Evolutionary conservation across 1,140 invertebrate genomes (phyloP), one percentile per base, ranked within the genome.

Genomic region (Ceratina calcarata): DNA sequence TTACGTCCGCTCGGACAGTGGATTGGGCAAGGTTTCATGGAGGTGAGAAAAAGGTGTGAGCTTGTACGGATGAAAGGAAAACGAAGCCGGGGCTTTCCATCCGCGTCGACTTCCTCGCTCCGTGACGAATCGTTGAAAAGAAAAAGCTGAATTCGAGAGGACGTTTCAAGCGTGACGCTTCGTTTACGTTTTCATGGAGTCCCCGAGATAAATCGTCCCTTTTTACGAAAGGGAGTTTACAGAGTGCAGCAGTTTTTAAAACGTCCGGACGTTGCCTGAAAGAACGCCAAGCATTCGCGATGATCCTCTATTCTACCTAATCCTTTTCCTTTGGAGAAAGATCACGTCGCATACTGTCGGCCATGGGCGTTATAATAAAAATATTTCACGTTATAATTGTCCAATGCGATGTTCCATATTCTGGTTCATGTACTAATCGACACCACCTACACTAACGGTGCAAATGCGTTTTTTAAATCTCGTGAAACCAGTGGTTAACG

Each of bases 121-220:
- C 70, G 57, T 27, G 70, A 62, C 58, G 70, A 72, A 61, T 62
- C 37, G 58, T 45, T 64, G 60, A 62, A 73, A 27, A 62, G 58
- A 45, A 45, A 27, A 61, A 32, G 16, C 37, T 62, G 27, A 73
- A 64, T 62, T 73, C 71, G 6, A 73, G 37, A 27, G 58, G 12
- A 62, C 45, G 37, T 53, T 49, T 15, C 58, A 15, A 22, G 15
- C 22, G 58, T 24, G 45, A 73, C 58, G 71, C 7, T 37, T 60
- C 57, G 70, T 49, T 72, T 51, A 24, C 37, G 27, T 45, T 49
- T 66, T 22, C 65, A 49, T 15, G n/a, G 37, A 66, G 37, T 66
- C 20, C 0, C 32, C 7, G 65, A 66, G 65, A 66, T 66, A 66
- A 66, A 66, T 66, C 37, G 65, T 49, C 16, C 12, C 37, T 20